Evolutionary conservation across 2,797 vertebrate species (phyloP), one percentile per base, ranked within the genome.

Genomic region (Pristis pectinata): DNA sequence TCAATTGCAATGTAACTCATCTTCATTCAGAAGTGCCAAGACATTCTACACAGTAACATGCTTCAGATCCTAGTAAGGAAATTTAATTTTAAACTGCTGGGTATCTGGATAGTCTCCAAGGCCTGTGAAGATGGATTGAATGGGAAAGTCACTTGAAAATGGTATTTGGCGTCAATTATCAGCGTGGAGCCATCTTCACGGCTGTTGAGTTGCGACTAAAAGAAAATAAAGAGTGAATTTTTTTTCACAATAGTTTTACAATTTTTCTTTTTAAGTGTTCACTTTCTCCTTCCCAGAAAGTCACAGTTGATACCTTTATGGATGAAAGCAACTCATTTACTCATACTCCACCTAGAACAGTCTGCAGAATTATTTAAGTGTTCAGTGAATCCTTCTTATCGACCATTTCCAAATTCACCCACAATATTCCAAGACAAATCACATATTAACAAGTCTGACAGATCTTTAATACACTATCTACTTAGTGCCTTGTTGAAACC

Each of bases 131-230:
- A 99, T 0, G 97, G 95, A 94, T 96, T 97, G 96, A 98, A 99
- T 59, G 99, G 99, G 96, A 99, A 99, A 0, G 96, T 99, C 96
- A 99, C 99, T 98, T 99, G 99, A 96, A 99, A 99, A 95, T 97
- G 98, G 44, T 99, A 98, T 94, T 98, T 98, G 95, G 97, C 97
- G 85, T 99, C 99, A 49, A 98, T 95, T 99, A 99, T 98, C 95
- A 99, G 83, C 94, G 99, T 98, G 0, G 97, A 95, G 1, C 97
- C 97, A 1, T 98, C 97, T 87, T 98, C 98, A 2, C 98, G 98
- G 94, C 97, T 97, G 95, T 96, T 98, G 0, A 99, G 97, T 95
- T 98, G 95, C 0, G 97, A 97, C 99, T 99, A 97, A 74, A 96
- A 97, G 94, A 56, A 96, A 96, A 96, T 22, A 53, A 94, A 93